phyloP scores from a whole-genome alignment of 2,113 vertebrate species.

The Tangachromis dhanisi region DNA sequence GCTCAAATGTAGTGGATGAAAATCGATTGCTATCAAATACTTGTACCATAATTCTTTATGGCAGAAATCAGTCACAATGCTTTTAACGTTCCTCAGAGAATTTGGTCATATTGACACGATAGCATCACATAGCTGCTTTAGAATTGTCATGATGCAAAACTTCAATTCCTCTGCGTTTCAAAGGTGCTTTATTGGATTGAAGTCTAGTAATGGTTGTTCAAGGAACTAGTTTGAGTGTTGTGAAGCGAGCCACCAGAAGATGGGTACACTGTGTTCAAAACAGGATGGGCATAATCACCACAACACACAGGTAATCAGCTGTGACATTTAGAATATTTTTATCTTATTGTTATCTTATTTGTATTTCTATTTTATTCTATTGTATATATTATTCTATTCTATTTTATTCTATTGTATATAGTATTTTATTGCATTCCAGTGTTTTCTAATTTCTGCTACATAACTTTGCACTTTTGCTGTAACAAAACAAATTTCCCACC shows the following conservation, averaged over 20 bases:
- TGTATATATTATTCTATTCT: no score
- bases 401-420: no score
- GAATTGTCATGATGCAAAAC: neutral
- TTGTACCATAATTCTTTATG: neutral
- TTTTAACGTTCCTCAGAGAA: neutral
- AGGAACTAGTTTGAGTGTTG: neutral
- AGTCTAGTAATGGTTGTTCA: neutral
- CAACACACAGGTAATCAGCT: neutral
- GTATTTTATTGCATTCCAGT: no score
- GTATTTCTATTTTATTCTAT: no score
- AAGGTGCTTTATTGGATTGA: neutral
- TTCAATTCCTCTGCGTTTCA: neutral
- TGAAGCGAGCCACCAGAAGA: neutral
- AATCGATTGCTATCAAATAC: neutral
- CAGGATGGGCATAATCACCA: neutral
- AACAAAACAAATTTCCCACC: no score
- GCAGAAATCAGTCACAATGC: neutral
- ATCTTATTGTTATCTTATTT: no score
- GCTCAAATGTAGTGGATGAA: neutral
- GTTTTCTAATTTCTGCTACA: no score
- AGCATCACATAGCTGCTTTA: neutral
- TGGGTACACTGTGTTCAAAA: neutral
- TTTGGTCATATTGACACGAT: neutral
- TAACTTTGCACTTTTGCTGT: no score
- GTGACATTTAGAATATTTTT: neutral